These are phyloP conservation scores for Onchidella celtica DNA, from an alignment of 2,888 invertebrate genomes.

Conservation along the genomic window DNA sequence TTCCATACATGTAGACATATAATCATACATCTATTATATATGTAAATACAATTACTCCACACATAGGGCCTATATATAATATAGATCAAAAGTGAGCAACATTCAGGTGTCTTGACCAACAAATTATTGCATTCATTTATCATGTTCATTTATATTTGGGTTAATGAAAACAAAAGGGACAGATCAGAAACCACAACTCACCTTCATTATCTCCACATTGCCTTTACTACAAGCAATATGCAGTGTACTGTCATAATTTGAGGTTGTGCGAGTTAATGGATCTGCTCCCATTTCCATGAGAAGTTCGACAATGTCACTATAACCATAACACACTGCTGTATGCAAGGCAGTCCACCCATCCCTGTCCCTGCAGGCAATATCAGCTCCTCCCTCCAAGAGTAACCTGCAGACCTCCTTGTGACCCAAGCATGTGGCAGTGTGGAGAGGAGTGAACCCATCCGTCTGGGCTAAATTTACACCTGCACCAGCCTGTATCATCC, in stretches of 20 bases:
- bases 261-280: constrained; percentile 61
- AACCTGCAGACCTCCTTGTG: constrained; percentile 62
- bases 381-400: constrained; percentile 65
- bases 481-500: constrained; percentile 65
- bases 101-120: too few relatives aligned
- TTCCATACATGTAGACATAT: too few relatives aligned
- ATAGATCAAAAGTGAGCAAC: too few relatives aligned
- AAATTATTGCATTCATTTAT: too few relatives aligned
- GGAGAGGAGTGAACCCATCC: constrained; percentile 75
- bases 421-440: constrained; percentile 73
- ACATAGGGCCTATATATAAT: too few relatives aligned
- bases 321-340: constrained; percentile 72
- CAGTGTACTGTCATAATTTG: constrained; percentile 67
- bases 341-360: constrained; percentile 77
- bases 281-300: constrained; percentile 66
- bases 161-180: not conserved
- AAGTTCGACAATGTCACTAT: constrained; percentile 62
- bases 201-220: constrained; percentile 60
- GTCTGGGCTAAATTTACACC: constrained; percentile 67
- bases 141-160: too few relatives aligned
- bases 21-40: too few relatives aligned
- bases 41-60: too few relatives aligned
- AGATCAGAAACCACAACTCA: not conserved
- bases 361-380: constrained; percentile 62
- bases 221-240: constrained; percentile 73